Evolutionary conservation across 2,888 invertebrate species (phyloP).

Genomic region (Acleris literana): DNA sequence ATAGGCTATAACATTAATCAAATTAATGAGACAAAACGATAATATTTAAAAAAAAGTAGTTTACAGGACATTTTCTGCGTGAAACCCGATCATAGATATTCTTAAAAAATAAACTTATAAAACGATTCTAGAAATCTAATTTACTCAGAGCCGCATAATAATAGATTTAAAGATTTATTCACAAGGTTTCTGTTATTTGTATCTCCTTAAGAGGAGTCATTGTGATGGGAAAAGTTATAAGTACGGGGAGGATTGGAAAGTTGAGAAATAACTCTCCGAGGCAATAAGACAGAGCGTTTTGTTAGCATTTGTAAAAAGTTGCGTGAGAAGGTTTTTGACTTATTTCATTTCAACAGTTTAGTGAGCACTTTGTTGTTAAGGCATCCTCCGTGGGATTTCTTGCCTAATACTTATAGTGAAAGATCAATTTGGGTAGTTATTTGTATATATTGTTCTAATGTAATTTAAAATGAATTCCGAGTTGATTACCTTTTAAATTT

Average conservation of each 20-base stretch:
- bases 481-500: slow-evolving; percentile 32
- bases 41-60: no score
- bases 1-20: no score
- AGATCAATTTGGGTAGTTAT: not conserved
- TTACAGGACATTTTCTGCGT: no score
- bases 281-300: slow-evolving; percentile 64
- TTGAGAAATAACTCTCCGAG: slow-evolving; percentile 63
- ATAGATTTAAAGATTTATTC: slow-evolving; percentile 48
- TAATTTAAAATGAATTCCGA: slow-evolving; percentile 33
- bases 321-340: slow-evolving; percentile 48
- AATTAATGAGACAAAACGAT: no score
- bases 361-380: slow-evolving; percentile 22
- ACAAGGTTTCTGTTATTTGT: slow-evolving; percentile 64
- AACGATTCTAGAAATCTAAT: not conserved
- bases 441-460: not conserved
- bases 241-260: slow-evolving; percentile 68
- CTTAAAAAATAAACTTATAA: no score
- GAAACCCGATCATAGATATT: no score
- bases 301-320: slow-evolving; percentile 66
- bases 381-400: slow-evolving; percentile 15
- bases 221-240: slow-evolving; percentile 76
- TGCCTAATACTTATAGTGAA: not conserved
- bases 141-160: not conserved
- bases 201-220: slow-evolving; percentile 66
- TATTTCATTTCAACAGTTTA: slow-evolving; percentile 38